phyloP scores from a whole-genome alignment of 2,888 invertebrate species.

The Tethea ocularis region DNA sequence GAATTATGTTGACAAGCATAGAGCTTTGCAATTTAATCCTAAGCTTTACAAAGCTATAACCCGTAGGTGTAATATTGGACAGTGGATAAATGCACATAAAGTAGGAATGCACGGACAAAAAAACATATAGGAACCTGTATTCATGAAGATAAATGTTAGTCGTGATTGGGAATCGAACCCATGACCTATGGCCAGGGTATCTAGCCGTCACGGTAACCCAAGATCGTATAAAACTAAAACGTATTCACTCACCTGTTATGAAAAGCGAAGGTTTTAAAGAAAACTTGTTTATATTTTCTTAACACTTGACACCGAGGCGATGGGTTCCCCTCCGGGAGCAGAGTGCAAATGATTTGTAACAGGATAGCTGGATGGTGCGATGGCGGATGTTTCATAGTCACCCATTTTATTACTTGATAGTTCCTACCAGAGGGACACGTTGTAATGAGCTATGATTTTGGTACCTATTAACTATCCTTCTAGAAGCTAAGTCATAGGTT shows the following conservation, averaged over 20 bases:
- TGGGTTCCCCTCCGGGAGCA: neutral
- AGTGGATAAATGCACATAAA: too few relatives aligned
- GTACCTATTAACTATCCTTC: neutral
- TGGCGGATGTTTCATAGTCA: conserved; percentile 2
- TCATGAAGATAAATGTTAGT: too few relatives aligned
- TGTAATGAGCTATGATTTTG: neutral
- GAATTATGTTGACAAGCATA: too few relatives aligned
- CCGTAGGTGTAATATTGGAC: too few relatives aligned
- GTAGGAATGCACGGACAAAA: too few relatives aligned
- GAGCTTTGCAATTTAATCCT: too few relatives aligned
- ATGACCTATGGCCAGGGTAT: too few relatives aligned
- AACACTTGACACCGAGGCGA: neutral
- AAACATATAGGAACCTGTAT: too few relatives aligned
- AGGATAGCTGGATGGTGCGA: neutral
- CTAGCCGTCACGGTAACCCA: too few relatives aligned
- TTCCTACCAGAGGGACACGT: neutral
- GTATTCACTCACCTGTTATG: neutral
- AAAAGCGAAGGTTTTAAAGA: neutral
- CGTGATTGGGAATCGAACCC: too few relatives aligned
- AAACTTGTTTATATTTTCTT: neutral
- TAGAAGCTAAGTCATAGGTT: neutral
- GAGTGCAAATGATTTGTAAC: conserved; percentile 5
- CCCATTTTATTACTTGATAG: conserved; percentile 8
- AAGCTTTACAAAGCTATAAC: too few relatives aligned
- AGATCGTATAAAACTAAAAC: neutral